Percentiles rank a stretch among this genome's conserved stretches.
Evolutionary conservation across 1,140 invertebrate species (phyloP).

Genomic region (Ptiloglossa arizonensis): DNA sequence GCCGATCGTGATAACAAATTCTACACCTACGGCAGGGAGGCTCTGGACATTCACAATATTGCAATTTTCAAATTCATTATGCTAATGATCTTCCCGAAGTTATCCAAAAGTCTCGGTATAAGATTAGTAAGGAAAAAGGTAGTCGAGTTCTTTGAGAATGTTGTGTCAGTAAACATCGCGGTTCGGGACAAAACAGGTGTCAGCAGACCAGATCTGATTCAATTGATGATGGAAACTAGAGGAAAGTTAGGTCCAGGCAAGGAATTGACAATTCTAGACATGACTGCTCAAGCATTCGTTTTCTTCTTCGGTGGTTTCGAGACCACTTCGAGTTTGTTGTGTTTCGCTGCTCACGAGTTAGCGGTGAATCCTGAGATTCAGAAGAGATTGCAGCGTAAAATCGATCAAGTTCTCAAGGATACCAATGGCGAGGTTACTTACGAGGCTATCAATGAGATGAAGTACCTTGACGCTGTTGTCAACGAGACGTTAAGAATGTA

Average conservation of each 20-base stretch:
- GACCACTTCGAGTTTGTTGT: conserved; percentile 80
- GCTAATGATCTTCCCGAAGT: neutral
- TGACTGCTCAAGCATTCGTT: conserved; percentile 80
- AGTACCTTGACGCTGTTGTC: conserved; percentile 81
- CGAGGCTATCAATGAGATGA: conserved; percentile 75
- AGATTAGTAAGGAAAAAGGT: conserved; percentile 19
- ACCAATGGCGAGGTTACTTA: conserved; percentile 75
- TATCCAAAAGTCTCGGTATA: neutral
- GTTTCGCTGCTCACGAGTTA: conserved; percentile 81
- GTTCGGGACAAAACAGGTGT: conserved; percentile 56
- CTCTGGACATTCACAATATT: neutral
- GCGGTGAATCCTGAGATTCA: conserved; percentile 83
- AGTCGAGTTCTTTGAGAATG: conserved; percentile 35
- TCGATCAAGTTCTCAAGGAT: conserved; percentile 77
- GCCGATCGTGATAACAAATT: conserved; percentile 75
- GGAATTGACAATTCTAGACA: conserved; percentile 79
- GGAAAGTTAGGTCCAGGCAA: conserved; percentile 60
- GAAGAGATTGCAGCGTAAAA: conserved; percentile 83
- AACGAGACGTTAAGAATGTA: conserved; percentile 85
- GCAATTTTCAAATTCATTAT: conserved; percentile 23
- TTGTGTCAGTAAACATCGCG: conserved; percentile 17
- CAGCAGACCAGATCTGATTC: conserved; percentile 67
- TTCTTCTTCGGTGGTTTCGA: conserved; percentile 84
- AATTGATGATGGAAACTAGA: conserved; percentile 73
- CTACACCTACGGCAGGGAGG: conserved; percentile 5